These are phyloP conservation scores for Uloborus plumipes DNA, from an alignment of 2,888 invertebrate genomes.

Conservation along the genomic window DNA sequence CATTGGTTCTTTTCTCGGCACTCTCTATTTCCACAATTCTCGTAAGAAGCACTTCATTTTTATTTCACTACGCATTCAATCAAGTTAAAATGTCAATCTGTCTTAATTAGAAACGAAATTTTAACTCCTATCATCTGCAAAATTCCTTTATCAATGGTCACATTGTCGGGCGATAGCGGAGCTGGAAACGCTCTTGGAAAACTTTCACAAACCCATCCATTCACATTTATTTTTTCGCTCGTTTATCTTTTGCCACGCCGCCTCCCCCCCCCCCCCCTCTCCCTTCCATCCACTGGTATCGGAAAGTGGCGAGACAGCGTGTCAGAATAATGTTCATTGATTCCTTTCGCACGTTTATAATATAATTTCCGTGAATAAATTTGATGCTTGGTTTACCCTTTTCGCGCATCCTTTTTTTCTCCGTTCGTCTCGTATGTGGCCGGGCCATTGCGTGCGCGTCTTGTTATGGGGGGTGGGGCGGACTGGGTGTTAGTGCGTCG, in stretches of 20 bases:
- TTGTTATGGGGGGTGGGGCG: constrained; percentile 3
- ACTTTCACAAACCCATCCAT: no score
- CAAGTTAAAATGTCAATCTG: no score
- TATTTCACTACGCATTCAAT: no score
- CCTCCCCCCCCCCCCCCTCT: background rate
- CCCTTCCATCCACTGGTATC: background rate
- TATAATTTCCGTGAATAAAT: constrained; percentile 21
- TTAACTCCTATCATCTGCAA: no score
- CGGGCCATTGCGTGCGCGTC: constrained; percentile 1
- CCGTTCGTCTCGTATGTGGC: background rate
- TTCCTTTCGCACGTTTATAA: constrained; percentile 11
- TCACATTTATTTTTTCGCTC: background rate
- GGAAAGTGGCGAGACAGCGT: background rate
- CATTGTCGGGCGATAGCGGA: no score
- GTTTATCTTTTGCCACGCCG: background rate
- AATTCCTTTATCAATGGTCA: no score
- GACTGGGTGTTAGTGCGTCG: background rate
- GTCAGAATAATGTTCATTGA: constrained; percentile 13
- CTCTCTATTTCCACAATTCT: no score
- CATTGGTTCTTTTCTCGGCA: no score
- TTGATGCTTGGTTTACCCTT: constrained; percentile 8
- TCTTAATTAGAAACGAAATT: no score
- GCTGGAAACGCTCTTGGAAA: no score
- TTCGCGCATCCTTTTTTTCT: background rate
- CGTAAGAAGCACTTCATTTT: no score